phyloP scores from a whole-genome alignment of 2,888 invertebrate genomes.

The Polydrusus tereticollis region DNA sequence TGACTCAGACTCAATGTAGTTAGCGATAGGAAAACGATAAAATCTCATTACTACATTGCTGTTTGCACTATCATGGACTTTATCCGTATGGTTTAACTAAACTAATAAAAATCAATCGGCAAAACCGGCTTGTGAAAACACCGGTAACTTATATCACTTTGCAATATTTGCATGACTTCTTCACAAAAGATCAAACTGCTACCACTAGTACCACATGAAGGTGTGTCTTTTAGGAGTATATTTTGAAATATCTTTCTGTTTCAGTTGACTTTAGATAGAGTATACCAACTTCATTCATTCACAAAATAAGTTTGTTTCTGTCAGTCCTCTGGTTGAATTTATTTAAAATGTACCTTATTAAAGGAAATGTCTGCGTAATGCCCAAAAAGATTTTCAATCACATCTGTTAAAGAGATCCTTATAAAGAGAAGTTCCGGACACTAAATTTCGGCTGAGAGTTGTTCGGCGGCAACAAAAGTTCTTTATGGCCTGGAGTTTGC shows the following conservation, averaged over 20 bases:
- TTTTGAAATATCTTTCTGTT: no score
- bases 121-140: no score
- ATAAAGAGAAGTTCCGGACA: conserved; percentile 1
- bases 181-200: no score
- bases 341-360: neutral
- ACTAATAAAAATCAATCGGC: no score
- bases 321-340: neutral
- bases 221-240: no score
- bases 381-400: conserved; percentile 4
- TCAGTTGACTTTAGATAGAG: no score
- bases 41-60: neutral
- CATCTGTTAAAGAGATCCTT: conserved; percentile 1
- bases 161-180: no score
- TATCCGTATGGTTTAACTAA: no score
- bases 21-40: neutral
- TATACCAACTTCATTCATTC: no score
- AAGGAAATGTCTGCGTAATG: neutral
- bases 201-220: no score
- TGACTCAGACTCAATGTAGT: neutral
- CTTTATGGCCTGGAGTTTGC: conserved; percentile 6
- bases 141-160: no score
- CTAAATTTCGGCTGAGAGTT: neutral
- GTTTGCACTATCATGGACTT: no score
- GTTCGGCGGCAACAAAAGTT: conserved; percentile 2
- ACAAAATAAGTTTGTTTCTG: neutral